A percentile compares a stretch with the other conserved stretches of the same genome.
phyloP scores from a whole-genome alignment of 1,140 invertebrate genomes.

The Drosophila punjabiensis region DNA sequence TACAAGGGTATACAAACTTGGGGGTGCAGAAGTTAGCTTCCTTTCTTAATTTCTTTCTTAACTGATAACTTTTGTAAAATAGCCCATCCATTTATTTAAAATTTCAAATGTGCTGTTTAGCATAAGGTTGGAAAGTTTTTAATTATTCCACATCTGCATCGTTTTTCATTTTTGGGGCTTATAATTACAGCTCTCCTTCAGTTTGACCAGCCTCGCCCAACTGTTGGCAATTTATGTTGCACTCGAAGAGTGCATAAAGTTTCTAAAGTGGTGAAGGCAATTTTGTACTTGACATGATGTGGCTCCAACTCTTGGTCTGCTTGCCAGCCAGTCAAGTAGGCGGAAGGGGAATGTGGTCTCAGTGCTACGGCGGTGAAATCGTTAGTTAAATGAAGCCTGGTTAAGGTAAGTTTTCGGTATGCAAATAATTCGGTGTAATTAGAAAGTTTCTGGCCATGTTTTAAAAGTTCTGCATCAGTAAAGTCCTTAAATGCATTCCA shows the following conservation, averaged over 20 bases:
- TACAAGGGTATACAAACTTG: too few relatives aligned
- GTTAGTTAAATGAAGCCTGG: constrained; percentile 61
- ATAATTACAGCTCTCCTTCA: constrained; percentile 33
- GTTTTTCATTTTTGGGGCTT: constrained; percentile 11
- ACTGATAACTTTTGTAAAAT: not conserved
- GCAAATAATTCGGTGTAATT: constrained; percentile 51
- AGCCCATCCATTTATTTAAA: not conserved
- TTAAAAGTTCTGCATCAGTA: constrained; percentile 24
- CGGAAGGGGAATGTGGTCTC: constrained; percentile 21
- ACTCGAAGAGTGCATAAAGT: constrained; percentile 75
- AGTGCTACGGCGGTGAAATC: constrained; percentile 34
- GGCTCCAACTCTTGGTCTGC: constrained; percentile 29
- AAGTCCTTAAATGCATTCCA: not conserved
- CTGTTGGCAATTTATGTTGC: constrained; percentile 76
- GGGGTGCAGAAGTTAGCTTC: too few relatives aligned
- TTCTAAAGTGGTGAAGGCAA: constrained; percentile 72
- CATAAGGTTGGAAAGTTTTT: constrained; percentile 19
- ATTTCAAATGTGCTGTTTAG: constrained; percentile 2
- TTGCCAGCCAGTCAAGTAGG: constrained; percentile 40
- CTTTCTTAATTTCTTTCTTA: not conserved
- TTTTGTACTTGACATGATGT: constrained; percentile 79
- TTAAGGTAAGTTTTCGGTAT: constrained; percentile 46
- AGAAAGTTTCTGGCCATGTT: constrained; percentile 48
- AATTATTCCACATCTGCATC: constrained; percentile 30
- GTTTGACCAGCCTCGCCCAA: constrained; percentile 44